Conservation (phyloP, 2,113 vertebrate genomes). For the Zingel zingel region DNA sequence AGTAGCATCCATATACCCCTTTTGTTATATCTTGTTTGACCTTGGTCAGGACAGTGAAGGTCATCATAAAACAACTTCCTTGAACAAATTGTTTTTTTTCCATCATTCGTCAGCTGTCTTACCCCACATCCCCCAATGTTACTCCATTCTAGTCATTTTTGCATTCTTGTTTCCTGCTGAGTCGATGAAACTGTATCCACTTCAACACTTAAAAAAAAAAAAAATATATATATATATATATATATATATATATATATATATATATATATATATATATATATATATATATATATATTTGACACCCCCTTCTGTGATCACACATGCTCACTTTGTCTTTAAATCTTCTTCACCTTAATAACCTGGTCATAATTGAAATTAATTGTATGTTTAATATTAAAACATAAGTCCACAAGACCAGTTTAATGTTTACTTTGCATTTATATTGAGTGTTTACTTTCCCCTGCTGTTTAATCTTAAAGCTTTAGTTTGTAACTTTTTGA, state of each 20-base stretch:
- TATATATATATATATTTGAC: conserved; percentile 2
- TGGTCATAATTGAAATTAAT: conserved; percentile 16
- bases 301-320: background rate
- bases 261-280: too few species aligned
- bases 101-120: conserved; percentile 64
- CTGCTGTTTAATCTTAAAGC: background rate
- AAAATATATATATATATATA: too few species aligned
- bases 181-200: conserved; percentile 73
- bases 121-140: conserved; percentile 36
- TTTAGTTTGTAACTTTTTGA: too few species aligned
- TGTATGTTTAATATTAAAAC: background rate
- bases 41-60: conserved; percentile 40
- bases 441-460: background rate
- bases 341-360: background rate
- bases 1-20: background rate
- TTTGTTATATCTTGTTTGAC: conserved; percentile 11
- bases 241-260: too few species aligned
- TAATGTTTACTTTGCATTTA: conserved; percentile 2
- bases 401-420: background rate
- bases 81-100: conserved; percentile 37
- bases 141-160: conserved; percentile 53
- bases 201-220: conserved; percentile 30
- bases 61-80: conserved; percentile 29
- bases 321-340: conserved; percentile 20
- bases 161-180: conserved; percentile 76